Conservation (phyloP, 2,797 vertebrate genomes). For the Cuculus canorus region DNA sequence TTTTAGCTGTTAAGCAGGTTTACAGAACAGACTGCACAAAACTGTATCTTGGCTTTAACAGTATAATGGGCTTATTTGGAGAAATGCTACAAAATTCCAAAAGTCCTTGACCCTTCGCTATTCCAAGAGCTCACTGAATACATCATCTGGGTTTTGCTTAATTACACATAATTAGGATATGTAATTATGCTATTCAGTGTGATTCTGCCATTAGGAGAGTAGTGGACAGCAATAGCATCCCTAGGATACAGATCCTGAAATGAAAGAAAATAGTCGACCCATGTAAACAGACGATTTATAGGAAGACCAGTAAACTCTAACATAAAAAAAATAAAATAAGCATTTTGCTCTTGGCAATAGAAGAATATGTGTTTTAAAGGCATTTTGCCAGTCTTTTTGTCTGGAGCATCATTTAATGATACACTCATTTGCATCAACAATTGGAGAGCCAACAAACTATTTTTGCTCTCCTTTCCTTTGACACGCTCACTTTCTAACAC, state of each 20-base stretch:
- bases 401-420: slow-evolving; percentile 49
- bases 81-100: slow-evolving; percentile 73
- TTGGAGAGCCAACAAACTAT: background rate
- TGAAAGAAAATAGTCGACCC: slow-evolving; percentile 38
- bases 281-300: slow-evolving; percentile 38
- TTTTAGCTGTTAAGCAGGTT: slow-evolving; percentile 71
- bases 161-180: slow-evolving; percentile 83
- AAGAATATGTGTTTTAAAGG: slow-evolving; percentile 21
- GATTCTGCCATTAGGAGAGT: slow-evolving; percentile 66
- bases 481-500: slow-evolving; percentile 59
- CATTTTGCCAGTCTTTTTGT: slow-evolving; percentile 41
- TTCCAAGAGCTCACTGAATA: slow-evolving; percentile 75
- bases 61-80: slow-evolving; percentile 75
- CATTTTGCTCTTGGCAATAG: slow-evolving; percentile 30
- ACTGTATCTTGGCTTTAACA: slow-evolving; percentile 62
- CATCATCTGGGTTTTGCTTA: slow-evolving; percentile 82
- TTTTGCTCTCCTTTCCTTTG: slow-evolving; percentile 39
- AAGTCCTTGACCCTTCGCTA: slow-evolving; percentile 79
- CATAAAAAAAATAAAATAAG: background rate
- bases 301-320: slow-evolving; percentile 44
- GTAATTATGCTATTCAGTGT: slow-evolving; percentile 77
- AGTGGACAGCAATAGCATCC: slow-evolving; percentile 71
- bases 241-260: slow-evolving; percentile 39
- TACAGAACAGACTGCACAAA: slow-evolving; percentile 64
- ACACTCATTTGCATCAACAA: slow-evolving; percentile 51